Evolutionary conservation across 1,140 invertebrate species (phyloP).

Genomic region (Drosophila seguyi): DNA sequence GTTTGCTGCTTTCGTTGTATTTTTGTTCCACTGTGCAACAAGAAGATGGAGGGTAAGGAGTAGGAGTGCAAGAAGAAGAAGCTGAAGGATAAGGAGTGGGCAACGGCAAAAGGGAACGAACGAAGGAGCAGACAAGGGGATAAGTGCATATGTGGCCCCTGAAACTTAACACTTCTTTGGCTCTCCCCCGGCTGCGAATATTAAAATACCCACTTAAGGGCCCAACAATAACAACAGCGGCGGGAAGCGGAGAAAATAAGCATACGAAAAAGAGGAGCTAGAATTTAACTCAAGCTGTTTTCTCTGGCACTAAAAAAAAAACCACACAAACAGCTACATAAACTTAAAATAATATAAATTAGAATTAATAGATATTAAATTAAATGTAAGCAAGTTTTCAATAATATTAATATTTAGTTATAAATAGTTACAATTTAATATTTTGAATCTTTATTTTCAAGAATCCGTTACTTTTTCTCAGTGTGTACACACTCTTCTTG

Average conservation of each 20-base stretch:
- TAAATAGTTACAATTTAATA: background rate
- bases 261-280: conserved; percentile 34
- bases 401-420: background rate
- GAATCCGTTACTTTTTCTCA: conserved; percentile 1
- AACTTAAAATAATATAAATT: too few species aligned
- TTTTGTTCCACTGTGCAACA: background rate
- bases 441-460: background rate
- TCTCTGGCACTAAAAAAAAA: conserved; percentile 17
- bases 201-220: conserved; percentile 79
- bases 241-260: conserved; percentile 44
- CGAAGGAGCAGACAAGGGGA: conserved; percentile 35
- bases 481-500: conserved; percentile 21
- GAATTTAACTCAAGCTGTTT: conserved; percentile 39
- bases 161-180: conserved; percentile 77
- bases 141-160: conserved; percentile 74
- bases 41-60: conserved; percentile 19
- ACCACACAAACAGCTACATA: background rate
- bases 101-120: conserved; percentile 32
- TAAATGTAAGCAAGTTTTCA: background rate
- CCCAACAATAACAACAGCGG: conserved; percentile 60
- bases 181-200: conserved; percentile 69
- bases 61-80: conserved; percentile 15
- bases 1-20: background rate
- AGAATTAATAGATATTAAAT: background rate
- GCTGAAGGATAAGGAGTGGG: background rate